phyloP scores from a whole-genome alignment of 2,797 vertebrate genomes.

The Tauraco hartlaubi region DNA sequence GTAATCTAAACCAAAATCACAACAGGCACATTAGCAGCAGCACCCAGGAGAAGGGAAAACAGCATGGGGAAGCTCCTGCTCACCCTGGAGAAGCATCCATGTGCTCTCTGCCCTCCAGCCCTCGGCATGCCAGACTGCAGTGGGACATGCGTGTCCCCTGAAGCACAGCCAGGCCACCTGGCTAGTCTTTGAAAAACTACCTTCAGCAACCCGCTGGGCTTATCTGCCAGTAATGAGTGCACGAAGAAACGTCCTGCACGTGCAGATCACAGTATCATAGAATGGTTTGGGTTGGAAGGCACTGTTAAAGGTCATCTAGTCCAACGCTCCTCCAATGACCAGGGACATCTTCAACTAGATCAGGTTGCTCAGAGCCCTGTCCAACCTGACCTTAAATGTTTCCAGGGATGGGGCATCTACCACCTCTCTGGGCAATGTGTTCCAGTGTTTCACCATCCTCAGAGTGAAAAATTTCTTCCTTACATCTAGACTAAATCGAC shows the following conservation, averaged over 20 bases:
- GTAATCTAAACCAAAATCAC: slow-evolving; percentile 93
- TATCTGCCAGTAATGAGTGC: not conserved
- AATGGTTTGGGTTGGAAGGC: not conserved
- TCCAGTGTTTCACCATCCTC: no score
- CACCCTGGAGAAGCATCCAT: not conserved
- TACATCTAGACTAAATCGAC: not conserved
- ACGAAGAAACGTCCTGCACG: not conserved
- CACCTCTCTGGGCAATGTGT: no score
- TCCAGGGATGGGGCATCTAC: no score
- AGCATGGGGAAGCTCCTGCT: not conserved
- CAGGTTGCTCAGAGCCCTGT: not conserved
- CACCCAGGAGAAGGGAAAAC: not conserved
- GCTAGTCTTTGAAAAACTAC: not conserved
- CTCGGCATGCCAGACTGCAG: not conserved
- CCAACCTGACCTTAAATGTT: not conserved
- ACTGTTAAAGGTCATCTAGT: not conserved
- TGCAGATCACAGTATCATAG: not conserved
- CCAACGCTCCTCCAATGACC: not conserved
- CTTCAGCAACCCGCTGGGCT: not conserved
- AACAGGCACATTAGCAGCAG: slow-evolving; percentile 52
- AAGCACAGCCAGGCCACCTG: not conserved
- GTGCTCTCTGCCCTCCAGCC: not conserved
- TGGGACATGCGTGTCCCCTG: not conserved
- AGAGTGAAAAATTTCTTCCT: not conserved
- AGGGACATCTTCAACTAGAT: not conserved